Conservation (phyloP, 2,888 invertebrate species). For the Lepidonotus clava region DNA sequence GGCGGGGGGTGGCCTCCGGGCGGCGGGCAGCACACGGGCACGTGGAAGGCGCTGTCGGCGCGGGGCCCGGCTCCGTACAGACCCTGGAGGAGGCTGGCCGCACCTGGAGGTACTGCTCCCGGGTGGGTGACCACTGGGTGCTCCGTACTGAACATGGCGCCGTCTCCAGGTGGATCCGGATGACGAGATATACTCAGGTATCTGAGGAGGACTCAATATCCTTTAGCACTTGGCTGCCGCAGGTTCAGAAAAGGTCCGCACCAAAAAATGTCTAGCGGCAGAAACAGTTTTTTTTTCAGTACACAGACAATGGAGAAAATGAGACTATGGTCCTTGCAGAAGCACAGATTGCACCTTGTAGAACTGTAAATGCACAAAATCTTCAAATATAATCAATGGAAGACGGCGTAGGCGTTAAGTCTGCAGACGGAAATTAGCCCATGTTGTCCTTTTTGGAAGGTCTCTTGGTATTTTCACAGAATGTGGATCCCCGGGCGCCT, state of each 20-base stretch:
- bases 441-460: no score
- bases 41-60: slow-evolving; percentile 47
- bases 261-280: neutral
- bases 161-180: neutral
- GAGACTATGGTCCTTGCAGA: no score
- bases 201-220: neutral
- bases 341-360: no score
- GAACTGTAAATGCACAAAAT: no score
- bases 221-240: neutral
- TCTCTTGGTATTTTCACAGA: no score
- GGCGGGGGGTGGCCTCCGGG: neutral
- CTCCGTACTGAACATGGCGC: neutral
- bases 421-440: no score
- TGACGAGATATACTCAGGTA: neutral
- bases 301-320: neutral
- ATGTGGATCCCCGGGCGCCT: neutral
- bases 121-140: neutral
- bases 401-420: no score
- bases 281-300: neutral
- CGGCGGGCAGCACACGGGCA: slow-evolving; percentile 4
- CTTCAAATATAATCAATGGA: no score
- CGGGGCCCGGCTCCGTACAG: neutral
- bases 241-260: neutral
- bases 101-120: neutral
- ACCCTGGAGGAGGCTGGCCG: slow-evolving; percentile 13